Evolutionary conservation across 2,888 invertebrate species (phyloP).

Genomic region (Rhingia campestris): DNA sequence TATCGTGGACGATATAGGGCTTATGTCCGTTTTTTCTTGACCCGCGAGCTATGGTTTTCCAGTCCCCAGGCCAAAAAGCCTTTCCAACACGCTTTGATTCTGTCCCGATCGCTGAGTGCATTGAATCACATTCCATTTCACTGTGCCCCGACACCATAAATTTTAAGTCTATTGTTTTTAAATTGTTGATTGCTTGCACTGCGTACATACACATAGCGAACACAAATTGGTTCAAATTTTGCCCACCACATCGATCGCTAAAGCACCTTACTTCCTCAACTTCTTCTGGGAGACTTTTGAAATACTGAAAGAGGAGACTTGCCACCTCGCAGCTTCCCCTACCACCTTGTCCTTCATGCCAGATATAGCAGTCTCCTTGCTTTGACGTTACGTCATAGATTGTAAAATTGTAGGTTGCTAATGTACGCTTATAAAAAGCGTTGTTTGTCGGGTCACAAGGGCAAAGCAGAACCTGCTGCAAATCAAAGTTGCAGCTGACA

Average conservation of each 20-base stretch:
- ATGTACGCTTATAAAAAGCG: constrained; percentile 14
- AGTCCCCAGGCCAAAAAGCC: constrained; percentile 13
- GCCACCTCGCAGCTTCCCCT: constrained; percentile 11
- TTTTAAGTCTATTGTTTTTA: constrained; percentile 20
- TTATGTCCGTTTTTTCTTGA: constrained; percentile 1
- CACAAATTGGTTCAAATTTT: constrained; percentile 24
- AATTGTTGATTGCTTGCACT: constrained; percentile 8
- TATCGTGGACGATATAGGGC: constrained; percentile 1
- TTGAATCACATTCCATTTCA: constrained; percentile 32
- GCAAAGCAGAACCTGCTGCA: no score
- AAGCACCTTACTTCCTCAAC: constrained; percentile 18
- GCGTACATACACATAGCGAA: constrained; percentile 26
- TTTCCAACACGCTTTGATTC: constrained; percentile 17
- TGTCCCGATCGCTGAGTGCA: constrained; percentile 13
- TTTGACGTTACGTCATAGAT: constrained; percentile 3
- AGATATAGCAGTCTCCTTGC: constrained; percentile 23
- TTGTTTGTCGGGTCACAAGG: no score
- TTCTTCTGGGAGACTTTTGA: constrained; percentile 8
- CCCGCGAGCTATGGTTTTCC: constrained; percentile 4
- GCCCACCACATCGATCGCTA: constrained; percentile 14
- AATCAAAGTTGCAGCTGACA: constrained; percentile 32
- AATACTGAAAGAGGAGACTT: constrained; percentile 11
- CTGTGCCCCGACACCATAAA: constrained; percentile 18
- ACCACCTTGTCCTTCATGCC: constrained; percentile 13
- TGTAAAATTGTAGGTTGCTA: constrained; percentile 6